Evolutionary conservation across 53 echinoderm and acorn worm species (phyloP).

Genomic region (Stichopus horrens): DNA sequence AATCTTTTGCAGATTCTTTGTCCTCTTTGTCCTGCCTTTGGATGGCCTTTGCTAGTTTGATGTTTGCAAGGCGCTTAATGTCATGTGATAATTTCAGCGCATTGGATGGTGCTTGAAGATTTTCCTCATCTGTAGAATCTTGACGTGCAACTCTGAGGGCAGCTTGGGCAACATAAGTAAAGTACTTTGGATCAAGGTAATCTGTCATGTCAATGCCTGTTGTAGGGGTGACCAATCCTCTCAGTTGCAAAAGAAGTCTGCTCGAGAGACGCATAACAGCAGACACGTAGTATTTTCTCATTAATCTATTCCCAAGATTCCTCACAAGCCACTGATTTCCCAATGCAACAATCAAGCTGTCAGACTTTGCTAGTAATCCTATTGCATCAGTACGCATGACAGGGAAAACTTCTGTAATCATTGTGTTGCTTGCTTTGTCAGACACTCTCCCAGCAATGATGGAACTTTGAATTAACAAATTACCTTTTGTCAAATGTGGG

Average conservation of each 20-base stretch:
- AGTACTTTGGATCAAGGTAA: conserved; percentile 17
- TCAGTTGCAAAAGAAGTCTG: conserved; percentile 48
- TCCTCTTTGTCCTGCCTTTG: conserved; percentile 20
- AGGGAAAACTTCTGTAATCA: conserved; percentile 51
- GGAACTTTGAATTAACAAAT: conserved; percentile 45
- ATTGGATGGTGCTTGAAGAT: conserved; percentile 52
- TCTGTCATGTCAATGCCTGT: conserved; percentile 45
- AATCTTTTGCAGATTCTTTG: conserved; percentile 47
- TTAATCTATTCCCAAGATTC: conserved; percentile 56
- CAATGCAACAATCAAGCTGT: conserved; percentile 46
- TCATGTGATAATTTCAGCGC: conserved; percentile 53
- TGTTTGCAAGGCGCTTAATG: conserved; percentile 58
- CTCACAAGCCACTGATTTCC: conserved; percentile 55
- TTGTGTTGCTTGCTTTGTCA: conserved; percentile 33
- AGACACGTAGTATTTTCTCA: conserved; percentile 60
- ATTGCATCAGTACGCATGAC: conserved; percentile 47
- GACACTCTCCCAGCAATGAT: conserved; percentile 46
- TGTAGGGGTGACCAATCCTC: conserved; percentile 29
- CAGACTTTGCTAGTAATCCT: conserved; percentile 30
- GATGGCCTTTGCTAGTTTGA: conserved; percentile 57
- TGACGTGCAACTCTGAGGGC: conserved; percentile 46
- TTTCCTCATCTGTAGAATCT: conserved; percentile 53
- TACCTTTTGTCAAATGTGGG: conserved; percentile 32
- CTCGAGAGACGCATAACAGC: conserved; percentile 55
- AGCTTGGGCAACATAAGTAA: conserved; percentile 27